Percentiles rank a stretch among this genome's conserved stretches.
Conservation (phyloP, 2,113 vertebrate genomes). For the Melanostigma gelatinosum region DNA sequence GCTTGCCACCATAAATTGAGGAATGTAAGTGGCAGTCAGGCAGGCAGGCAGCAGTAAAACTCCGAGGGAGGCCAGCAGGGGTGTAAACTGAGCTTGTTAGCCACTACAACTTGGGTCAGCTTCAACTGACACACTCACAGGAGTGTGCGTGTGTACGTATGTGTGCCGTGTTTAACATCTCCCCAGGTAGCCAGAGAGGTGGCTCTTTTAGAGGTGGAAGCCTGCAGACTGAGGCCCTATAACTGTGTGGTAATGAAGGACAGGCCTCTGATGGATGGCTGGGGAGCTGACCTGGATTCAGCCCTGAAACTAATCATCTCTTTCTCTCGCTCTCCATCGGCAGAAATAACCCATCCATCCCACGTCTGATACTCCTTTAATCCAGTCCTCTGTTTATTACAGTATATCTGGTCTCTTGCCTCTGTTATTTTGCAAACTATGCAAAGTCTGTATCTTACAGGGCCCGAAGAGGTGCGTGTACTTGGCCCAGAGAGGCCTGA, state of each 20-base stretch:
- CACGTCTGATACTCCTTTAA: neutral
- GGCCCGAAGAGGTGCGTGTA: conserved; percentile 1
- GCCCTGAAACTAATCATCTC: conserved; percentile 26
- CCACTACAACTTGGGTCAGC: conserved; percentile 63
- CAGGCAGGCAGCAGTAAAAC: conserved; percentile 75
- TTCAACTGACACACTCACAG: conserved; percentile 55
- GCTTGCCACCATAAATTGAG: conserved; percentile 77
- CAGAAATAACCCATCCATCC: neutral
- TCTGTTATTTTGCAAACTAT: conserved; percentile 1
- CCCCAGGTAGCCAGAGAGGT: conserved; percentile 61
- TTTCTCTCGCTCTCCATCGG: conserved; percentile 20
- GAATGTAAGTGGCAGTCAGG: conserved; percentile 77
- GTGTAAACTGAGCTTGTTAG: conserved; percentile 81
- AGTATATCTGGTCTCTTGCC: conserved; percentile 2
- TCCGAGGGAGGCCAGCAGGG: conserved; percentile 71
- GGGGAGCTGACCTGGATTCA: conserved; percentile 65
- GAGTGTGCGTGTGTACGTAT: conserved; percentile 43
- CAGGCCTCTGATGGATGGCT: conserved; percentile 59
- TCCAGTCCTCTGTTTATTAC: neutral
- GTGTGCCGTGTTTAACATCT: conserved; percentile 54
- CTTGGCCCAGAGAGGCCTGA: conserved; percentile 29
- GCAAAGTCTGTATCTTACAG: neutral
- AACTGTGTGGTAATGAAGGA: conserved; percentile 74
- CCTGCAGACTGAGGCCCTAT: conserved; percentile 56
- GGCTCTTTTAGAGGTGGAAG: conserved; percentile 61